Evolutionary conservation across 2,888 invertebrate species (phyloP).

Genomic region (Heliconius aoede): DNA sequence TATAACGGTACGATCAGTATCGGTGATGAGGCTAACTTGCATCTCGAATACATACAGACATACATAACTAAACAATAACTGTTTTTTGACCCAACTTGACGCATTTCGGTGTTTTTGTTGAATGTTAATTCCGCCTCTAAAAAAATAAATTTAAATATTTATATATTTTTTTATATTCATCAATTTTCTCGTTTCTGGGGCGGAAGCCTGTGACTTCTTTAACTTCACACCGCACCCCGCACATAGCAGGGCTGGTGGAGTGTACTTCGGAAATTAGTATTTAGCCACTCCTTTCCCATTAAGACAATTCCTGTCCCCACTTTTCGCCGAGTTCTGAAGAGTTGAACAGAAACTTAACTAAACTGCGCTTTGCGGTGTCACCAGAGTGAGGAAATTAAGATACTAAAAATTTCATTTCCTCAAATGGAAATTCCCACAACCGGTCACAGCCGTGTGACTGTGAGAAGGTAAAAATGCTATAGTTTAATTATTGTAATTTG

Average conservation of each 20-base stretch:
- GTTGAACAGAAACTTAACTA: too few species aligned
- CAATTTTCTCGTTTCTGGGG: too few species aligned
- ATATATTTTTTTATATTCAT: neutral
- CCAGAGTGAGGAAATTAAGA: too few species aligned
- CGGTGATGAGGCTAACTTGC: slow-evolving; percentile 33
- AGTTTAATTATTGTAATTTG: neutral
- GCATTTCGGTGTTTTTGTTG: neutral
- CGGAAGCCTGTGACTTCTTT: neutral
- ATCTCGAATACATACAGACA: slow-evolving; percentile 31
- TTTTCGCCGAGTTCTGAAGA: too few species aligned
- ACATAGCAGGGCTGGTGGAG: neutral
- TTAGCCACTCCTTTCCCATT: too few species aligned
- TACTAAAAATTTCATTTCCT: neutral
- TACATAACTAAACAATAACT: slow-evolving; percentile 27
- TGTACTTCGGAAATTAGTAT: too few species aligned
- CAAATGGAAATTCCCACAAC: neutral
- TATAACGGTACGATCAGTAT: slow-evolving; percentile 33
- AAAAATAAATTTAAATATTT: neutral
- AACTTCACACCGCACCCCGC: neutral
- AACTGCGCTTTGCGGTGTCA: too few species aligned
- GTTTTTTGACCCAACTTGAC: slow-evolving; percentile 29
- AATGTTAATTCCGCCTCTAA: neutral
- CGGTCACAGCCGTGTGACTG: too few species aligned
- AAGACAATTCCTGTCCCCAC: too few species aligned
- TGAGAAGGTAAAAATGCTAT: too few species aligned